Percentiles rank a stretch among this genome's conserved stretches.
Conservation (phyloP, 2,113 vertebrate species). For the Parus major region DNA sequence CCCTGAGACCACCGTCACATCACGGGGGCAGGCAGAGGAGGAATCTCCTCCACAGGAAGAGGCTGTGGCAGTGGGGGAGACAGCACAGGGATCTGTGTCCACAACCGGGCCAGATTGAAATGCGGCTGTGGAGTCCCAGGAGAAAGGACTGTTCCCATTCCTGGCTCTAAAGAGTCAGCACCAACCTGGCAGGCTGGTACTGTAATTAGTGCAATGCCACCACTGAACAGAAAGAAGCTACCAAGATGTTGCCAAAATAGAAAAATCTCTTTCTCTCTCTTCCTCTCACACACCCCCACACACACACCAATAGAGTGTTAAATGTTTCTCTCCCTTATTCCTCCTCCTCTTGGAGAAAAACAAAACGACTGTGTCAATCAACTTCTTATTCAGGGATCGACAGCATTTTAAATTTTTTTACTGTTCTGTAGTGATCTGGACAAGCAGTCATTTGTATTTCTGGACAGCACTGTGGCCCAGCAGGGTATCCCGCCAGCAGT, state of each 20-base stretch:
- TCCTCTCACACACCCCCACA: background rate
- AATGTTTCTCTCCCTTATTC: constrained; percentile 62
- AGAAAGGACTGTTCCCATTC: constrained; percentile 55
- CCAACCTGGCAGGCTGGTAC: constrained; percentile 63
- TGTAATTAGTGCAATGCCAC: constrained; percentile 72
- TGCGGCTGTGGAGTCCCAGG: background rate
- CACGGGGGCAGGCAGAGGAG: constrained; percentile 86
- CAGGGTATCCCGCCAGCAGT: background rate
- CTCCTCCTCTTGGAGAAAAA: constrained; percentile 66
- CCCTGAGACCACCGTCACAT: constrained; percentile 92
- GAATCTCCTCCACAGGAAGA: constrained; percentile 90
- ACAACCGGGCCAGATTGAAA: constrained; percentile 93
- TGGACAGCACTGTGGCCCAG: constrained; percentile 35
- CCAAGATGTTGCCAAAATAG: constrained; percentile 76
- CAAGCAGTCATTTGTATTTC: constrained; percentile 55
- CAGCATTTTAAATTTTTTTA: constrained; percentile 79
- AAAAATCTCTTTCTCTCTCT: constrained; percentile 13
- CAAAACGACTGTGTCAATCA: constrained; percentile 71
- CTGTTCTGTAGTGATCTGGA: constrained; percentile 61
- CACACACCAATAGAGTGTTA: background rate
- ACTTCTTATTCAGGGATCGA: constrained; percentile 82
- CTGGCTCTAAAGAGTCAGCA: constrained; percentile 50
- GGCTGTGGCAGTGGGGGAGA: constrained; percentile 79
- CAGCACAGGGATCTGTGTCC: constrained; percentile 90
- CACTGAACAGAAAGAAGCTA: constrained; percentile 59